A percentile compares a stretch with the other conserved stretches of the same genome.
Conservation (phyloP, 2,888 invertebrate genomes). For the Panopea generosa region DNA sequence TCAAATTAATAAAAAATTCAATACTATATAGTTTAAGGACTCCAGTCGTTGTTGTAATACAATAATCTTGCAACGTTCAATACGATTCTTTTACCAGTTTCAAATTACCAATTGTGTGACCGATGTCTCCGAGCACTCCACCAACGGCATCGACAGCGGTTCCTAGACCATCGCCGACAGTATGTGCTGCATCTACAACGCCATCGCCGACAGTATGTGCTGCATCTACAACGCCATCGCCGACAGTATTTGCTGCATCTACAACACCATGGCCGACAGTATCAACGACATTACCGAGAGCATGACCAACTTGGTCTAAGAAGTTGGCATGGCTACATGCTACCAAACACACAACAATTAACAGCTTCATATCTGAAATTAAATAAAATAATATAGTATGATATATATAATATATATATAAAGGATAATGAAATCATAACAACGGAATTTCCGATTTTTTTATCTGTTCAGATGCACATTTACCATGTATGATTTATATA, state of each 20-base stretch:
- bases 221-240: constrained; percentile 41
- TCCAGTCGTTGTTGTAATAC: too few species aligned
- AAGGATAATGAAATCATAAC: too few species aligned
- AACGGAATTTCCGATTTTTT: too few species aligned
- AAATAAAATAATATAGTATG: too few species aligned
- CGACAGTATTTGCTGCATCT: constrained; percentile 41
- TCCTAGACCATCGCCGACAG: constrained; percentile 36
- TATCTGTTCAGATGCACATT: too few species aligned
- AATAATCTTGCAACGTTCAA: too few species aligned
- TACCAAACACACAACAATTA: constrained; percentile 33
- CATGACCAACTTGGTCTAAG: constrained; percentile 27
- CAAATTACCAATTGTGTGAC: constrained; percentile 25
- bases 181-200: constrained; percentile 34
- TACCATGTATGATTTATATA: too few species aligned
- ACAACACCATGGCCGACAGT: constrained; percentile 17
- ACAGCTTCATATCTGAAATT: constrained; percentile 34
- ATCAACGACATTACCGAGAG: constrained; percentile 6
- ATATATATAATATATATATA: too few species aligned
- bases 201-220: constrained; percentile 42
- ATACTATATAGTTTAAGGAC: too few species aligned
- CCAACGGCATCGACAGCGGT: constrained; percentile 30
- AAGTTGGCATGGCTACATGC: constrained; percentile 35
- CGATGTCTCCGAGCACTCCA: constrained; percentile 8
- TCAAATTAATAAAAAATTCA: too few species aligned
- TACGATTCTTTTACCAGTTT: too few species aligned